Conservation (phyloP, 2,113 vertebrate genomes). For the Esox niger region DNA sequence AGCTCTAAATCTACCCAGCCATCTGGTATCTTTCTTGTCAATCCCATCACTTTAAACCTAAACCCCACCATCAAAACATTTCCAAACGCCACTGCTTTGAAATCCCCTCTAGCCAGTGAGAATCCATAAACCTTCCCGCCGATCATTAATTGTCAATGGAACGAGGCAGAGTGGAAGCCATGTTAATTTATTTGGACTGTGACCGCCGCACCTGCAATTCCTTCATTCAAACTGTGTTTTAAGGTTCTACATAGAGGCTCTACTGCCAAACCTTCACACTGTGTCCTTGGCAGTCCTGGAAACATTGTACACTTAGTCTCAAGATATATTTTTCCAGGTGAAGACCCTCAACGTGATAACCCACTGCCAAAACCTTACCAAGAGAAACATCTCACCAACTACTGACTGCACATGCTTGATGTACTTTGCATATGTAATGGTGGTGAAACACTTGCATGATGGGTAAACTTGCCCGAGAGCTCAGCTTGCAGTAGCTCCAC, state of each 20-base stretch:
- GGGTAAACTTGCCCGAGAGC: no score
- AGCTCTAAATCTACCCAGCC: no score
- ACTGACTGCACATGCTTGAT: neutral
- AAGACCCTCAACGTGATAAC: constrained; percentile 32
- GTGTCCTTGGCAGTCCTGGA: constrained; percentile 38
- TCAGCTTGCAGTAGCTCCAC: no score
- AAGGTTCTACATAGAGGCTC: constrained; percentile 4
- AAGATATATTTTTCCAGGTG: constrained; percentile 33
- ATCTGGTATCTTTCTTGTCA: no score
- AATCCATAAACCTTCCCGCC: neutral
- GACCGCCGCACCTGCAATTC: neutral
- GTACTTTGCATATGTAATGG: constrained; percentile 11
- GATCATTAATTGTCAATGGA: neutral
- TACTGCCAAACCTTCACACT: constrained; percentile 21
- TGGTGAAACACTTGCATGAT: no score
- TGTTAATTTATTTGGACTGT: neutral
- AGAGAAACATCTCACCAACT: constrained; percentile 10
- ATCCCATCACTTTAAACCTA: no score
- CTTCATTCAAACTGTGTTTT: neutral
- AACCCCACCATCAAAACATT: neutral
- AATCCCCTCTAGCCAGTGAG: neutral
- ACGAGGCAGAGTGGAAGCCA: neutral
- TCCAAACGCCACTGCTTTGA: neutral
- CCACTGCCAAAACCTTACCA: constrained; percentile 57
- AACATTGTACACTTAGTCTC: constrained; percentile 15